Evolutionary conservation across 2,113 vertebrate species (phyloP).

Genomic region (Corydoras maculifer): DNA sequence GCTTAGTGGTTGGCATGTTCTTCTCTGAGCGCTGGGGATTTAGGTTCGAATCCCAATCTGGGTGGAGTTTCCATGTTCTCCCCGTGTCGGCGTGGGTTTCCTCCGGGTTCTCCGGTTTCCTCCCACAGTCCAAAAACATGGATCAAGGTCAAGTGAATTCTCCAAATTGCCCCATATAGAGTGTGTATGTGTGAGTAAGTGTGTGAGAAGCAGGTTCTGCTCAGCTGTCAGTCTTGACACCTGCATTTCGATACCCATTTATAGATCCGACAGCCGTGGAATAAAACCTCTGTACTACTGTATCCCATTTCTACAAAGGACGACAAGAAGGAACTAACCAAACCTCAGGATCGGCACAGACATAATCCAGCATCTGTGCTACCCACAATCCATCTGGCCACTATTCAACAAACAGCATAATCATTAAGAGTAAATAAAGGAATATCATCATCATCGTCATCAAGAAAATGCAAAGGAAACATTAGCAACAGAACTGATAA

Average conservation of each 20-base stretch:
- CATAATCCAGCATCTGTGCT: not conserved
- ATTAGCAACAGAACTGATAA: constrained; percentile 12
- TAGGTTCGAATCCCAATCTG: no score
- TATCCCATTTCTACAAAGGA: constrained; percentile 9
- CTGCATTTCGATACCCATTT: constrained; percentile 7
- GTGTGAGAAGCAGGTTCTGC: not conserved
- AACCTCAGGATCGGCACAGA: constrained; percentile 32
- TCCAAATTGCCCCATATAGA: no score
- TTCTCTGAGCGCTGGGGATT: no score
- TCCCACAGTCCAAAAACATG: no score
- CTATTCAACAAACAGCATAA: constrained; percentile 7
- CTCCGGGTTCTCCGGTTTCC: no score
- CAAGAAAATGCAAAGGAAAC: constrained; percentile 19
- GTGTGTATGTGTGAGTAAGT: no score
- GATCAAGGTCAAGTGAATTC: no score
- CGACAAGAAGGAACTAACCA: constrained; percentile 13
- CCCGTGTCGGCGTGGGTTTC: no score
- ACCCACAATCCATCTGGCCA: constrained; percentile 7
- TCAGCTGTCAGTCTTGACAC: not conserved
- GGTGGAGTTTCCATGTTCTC: no score
- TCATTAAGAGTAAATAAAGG: constrained; percentile 4
- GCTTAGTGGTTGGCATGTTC: no score
- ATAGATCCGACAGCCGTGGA: constrained; percentile 9
- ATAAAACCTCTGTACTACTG: constrained; percentile 10
- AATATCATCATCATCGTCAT: not conserved